Conservation (phyloP, 2,888 invertebrate genomes). For the Yponomeuta plumbellus region DNA sequence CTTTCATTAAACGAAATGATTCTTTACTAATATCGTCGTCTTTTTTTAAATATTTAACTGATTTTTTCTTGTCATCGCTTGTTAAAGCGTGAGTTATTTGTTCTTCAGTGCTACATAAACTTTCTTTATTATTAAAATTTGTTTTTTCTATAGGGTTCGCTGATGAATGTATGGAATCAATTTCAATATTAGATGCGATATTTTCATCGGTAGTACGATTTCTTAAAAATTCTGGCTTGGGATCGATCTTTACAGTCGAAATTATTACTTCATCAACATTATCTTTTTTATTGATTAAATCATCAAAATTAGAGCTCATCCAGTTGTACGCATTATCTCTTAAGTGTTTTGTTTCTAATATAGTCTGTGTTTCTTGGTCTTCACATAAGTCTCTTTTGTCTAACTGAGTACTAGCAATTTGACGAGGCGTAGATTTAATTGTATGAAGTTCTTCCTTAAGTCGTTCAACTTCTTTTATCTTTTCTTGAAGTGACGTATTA, state of each 20-base stretch:
- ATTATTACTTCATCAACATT: conserved; percentile 20
- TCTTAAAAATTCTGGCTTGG: conserved; percentile 37
- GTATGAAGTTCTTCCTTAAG: conserved; percentile 38
- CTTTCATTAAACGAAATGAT: conserved; percentile 40
- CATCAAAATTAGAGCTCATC: background rate
- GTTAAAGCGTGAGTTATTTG: too few relatives aligned
- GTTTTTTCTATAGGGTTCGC: too few relatives aligned
- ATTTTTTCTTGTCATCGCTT: background rate
- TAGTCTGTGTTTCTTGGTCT: background rate
- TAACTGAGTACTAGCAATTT: conserved; percentile 31
- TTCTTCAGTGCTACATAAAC: too few relatives aligned
- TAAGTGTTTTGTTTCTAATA: background rate
- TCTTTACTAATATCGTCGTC: conserved; percentile 26
- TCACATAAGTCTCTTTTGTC: background rate
- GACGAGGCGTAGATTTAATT: conserved; percentile 35
- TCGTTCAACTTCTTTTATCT: conserved; percentile 38
- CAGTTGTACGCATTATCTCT: background rate
- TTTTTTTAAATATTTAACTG: background rate
- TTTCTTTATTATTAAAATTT: too few relatives aligned
- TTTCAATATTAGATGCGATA: conserved; percentile 26
- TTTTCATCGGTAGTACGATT: too few relatives aligned
- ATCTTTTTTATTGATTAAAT: conserved; percentile 18
- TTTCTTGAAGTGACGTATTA: conserved; percentile 35
- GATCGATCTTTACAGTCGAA: conserved; percentile 27
- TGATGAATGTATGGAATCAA: background rate